phyloP scores from a whole-genome alignment of 2,888 invertebrate species.

The Tetranychus truncatus region DNA sequence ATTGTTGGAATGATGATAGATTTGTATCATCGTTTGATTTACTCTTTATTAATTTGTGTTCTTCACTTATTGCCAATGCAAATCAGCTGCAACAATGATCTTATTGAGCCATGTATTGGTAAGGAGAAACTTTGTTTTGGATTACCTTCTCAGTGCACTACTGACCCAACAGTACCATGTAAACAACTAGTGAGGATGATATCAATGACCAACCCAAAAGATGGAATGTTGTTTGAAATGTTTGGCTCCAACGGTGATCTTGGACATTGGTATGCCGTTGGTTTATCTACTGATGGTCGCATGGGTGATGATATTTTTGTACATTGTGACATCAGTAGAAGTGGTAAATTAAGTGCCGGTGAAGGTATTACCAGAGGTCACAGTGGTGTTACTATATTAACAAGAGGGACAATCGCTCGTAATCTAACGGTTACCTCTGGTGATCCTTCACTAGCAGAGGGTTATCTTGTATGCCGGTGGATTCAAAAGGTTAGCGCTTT shows the following conservation, averaged over 20 bases:
- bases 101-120: neutral
- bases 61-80: neutral
- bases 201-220: conserved; percentile 5
- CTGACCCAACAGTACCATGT: neutral
- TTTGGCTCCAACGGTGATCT: neutral
- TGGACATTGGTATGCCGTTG: neutral
- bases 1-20: no score
- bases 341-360: neutral
- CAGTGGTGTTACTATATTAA: neutral
- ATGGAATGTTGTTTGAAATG: neutral
- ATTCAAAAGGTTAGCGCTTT: conserved; percentile 2
- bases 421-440: neutral
- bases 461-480: neutral
- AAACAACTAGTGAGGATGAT: neutral
- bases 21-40: neutral
- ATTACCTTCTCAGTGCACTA: neutral
- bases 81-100: neutral
- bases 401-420: neutral
- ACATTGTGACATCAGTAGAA: neutral
- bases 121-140: conserved; percentile 2
- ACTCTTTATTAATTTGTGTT: neutral
- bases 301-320: conserved; percentile 3
- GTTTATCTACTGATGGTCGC: neutral
- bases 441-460: neutral
- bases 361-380: neutral